A percentile compares a stretch with the other conserved stretches of the same genome.
Conservation (phyloP, 30 jellyfish, hydroid and myxozoan species). For the Haliclystus octoradiatus region DNA sequence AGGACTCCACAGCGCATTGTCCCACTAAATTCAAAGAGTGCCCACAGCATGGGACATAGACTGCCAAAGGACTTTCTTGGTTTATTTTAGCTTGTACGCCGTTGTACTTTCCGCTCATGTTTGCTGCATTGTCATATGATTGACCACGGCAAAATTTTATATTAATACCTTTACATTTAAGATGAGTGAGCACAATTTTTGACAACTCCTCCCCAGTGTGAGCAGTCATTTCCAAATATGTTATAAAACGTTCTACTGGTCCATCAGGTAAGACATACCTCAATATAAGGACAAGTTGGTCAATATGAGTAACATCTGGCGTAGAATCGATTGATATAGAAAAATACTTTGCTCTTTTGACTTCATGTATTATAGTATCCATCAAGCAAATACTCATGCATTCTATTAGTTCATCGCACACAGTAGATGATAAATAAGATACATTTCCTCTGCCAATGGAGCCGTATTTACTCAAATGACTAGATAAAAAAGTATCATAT, state of each 20-base stretch:
- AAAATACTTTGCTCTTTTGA: conserved; percentile 20
- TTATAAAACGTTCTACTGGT: conserved; percentile 40
- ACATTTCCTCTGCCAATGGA: conserved; percentile 16
- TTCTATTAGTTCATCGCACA: conserved; percentile 25
- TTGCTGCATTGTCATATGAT: conserved; percentile 55
- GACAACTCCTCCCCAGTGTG: conserved; percentile 31
- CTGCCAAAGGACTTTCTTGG: conserved; percentile 30
- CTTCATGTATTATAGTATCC: conserved; percentile 1
- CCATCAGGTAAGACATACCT: conserved; percentile 18
- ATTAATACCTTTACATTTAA: conserved; percentile 24
- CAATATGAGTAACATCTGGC: conserved; percentile 45
- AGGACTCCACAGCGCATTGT: conserved; percentile 39
- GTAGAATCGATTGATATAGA: conserved; percentile 46
- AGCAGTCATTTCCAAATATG: conserved; percentile 18
- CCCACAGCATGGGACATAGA: conserved; percentile 34
- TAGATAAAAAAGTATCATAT: conserved; percentile 34
- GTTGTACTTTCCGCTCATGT: conserved; percentile 53
- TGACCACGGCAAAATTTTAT: conserved; percentile 41
- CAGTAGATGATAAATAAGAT: conserved; percentile 29
- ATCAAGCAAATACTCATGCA: conserved; percentile 12
- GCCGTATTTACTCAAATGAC: conserved; percentile 31
- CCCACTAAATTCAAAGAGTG: conserved; percentile 48
- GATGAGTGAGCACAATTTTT: conserved; percentile 13
- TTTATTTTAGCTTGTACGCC: conserved; percentile 51
- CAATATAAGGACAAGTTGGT: conserved; percentile 21